Percentiles rank a stretch among this genome's conserved stretches.
Evolutionary conservation across 2,888 invertebrate species (phyloP).

Genomic region (Biston betularia): DNA sequence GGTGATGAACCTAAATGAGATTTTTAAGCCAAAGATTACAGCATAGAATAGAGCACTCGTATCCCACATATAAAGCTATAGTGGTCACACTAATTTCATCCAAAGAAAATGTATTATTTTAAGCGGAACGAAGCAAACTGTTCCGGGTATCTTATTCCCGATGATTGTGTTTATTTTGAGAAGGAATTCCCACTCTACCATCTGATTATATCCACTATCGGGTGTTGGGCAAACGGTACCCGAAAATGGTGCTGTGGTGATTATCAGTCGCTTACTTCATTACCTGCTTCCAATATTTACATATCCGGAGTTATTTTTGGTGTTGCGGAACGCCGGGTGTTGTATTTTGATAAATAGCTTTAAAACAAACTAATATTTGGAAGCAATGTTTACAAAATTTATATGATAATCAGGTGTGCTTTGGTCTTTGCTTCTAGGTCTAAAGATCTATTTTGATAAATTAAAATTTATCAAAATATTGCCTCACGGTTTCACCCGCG

Average conservation of each 20-base stretch:
- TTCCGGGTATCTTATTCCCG: constrained; percentile 58
- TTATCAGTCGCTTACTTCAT: constrained; percentile 41
- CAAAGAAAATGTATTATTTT: constrained; percentile 41
- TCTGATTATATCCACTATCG: constrained; percentile 42
- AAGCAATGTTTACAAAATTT: too few species aligned
- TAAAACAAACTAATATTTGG: not conserved
- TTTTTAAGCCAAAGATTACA: not conserved
- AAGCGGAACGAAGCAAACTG: constrained; percentile 46
- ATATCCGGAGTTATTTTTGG: constrained; percentile 7
- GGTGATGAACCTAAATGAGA: too few species aligned
- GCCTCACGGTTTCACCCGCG: too few species aligned
- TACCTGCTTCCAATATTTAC: constrained; percentile 26
- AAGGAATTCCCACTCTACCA: constrained; percentile 40
- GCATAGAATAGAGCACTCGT: not conserved
- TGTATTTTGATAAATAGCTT: constrained; percentile 3
- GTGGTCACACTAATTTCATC: constrained; percentile 33
- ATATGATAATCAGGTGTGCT: too few species aligned
- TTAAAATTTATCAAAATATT: too few species aligned
- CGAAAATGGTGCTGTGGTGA: constrained; percentile 33
- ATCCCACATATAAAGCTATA: not conserved
- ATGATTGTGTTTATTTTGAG: constrained; percentile 51
- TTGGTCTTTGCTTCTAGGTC: too few species aligned
- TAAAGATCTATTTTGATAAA: too few species aligned
- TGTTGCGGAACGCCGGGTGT: constrained; percentile 18
- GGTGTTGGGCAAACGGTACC: constrained; percentile 33